These are phyloP conservation scores for Alouatta palliata DNA, from an alignment of 2,113 vertebrate genomes.

Conservation along the genomic window DNA sequence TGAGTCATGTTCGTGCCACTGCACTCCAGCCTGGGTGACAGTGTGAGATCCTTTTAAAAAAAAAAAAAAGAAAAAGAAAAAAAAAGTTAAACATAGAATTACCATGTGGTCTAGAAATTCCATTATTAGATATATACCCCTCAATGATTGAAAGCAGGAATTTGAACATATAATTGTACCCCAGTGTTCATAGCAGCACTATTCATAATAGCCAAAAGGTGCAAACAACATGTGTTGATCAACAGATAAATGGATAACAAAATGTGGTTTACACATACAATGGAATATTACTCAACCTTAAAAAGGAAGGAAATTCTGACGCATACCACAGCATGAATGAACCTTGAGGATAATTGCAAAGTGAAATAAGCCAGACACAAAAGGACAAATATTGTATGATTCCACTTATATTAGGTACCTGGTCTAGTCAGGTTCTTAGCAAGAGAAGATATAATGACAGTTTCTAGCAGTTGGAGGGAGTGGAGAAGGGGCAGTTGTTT, in stretches of 20 bases:
- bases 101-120: neutral
- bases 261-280: accelerated
- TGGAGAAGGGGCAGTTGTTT: no score
- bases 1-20: no score
- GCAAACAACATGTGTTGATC: neutral
- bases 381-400: neutral
- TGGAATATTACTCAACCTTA: neutral
- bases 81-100: neutral
- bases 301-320: neutral
- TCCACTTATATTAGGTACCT: neutral
- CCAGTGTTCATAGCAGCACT: neutral
- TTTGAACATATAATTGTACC: neutral
- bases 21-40: no score
- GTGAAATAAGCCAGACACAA: neutral
- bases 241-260: neutral
- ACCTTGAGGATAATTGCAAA: neutral
- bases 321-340: neutral
- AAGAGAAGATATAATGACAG: neutral
- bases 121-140: neutral
- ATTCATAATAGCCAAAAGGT: neutral
- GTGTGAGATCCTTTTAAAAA: no score
- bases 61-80: neutral
- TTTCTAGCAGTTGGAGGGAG: neutral
- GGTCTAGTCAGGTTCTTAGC: neutral
- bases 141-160: neutral